Conservation (phyloP, 2,113 vertebrate genomes). For the Pica pica region DNA sequence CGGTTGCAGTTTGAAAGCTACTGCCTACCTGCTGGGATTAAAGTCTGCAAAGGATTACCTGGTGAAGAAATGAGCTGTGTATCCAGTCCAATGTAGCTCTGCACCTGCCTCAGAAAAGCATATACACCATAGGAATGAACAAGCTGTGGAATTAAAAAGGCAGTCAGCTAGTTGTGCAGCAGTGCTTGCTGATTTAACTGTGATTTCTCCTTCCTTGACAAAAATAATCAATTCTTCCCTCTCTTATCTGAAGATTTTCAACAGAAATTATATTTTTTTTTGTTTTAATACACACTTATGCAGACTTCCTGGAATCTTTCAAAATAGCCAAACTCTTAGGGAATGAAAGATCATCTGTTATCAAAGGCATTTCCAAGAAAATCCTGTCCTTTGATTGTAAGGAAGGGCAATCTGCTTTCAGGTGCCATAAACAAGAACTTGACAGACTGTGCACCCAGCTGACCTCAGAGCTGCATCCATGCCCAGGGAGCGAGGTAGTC, state of each 20-base stretch:
- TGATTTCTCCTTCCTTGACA: not conserved
- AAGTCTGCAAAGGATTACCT: not conserved
- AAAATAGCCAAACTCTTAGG: not conserved
- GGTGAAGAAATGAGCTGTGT: not conserved
- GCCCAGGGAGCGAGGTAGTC: not conserved
- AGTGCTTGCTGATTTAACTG: not conserved
- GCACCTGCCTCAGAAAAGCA: not conserved
- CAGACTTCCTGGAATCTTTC: not conserved
- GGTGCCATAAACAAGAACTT: not conserved
- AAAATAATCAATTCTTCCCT: not conserved
- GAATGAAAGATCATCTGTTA: not conserved
- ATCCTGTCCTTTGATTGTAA: not conserved
- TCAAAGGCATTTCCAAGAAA: not conserved
- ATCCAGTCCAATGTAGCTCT: not conserved
- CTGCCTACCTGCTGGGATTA: not conserved
- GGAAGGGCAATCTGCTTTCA: not conserved
- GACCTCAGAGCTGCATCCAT: not conserved
- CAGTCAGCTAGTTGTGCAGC: not conserved
- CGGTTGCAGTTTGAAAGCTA: not conserved
- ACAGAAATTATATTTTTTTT: not conserved
- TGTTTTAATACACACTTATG: not conserved
- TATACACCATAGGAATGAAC: not conserved
- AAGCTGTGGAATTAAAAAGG: not conserved
- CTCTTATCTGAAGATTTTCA: not conserved
- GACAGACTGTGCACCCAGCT: not conserved